phyloP scores from a whole-genome alignment of 2,888 invertebrate genomes.

The Leucophenga montana region DNA sequence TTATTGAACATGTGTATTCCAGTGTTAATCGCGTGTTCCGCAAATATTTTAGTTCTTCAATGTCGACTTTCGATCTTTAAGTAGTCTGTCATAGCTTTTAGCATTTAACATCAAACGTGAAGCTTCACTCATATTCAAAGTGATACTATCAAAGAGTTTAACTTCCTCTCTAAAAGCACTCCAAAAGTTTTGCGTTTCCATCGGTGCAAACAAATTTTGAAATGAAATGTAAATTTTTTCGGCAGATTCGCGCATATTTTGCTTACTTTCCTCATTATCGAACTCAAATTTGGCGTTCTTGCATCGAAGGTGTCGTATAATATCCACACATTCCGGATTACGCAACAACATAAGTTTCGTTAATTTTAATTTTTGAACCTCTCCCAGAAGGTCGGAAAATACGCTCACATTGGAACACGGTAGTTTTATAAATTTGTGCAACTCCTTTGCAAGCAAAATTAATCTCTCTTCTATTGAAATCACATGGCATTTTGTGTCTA shows the following conservation, averaged over 20 bases:
- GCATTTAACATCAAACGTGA: constrained; percentile 43
- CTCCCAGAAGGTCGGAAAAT: constrained; percentile 81
- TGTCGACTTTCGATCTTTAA: too few species aligned
- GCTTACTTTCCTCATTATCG: constrained; percentile 82
- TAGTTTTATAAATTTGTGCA: constrained; percentile 70
- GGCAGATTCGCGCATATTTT: constrained; percentile 81
- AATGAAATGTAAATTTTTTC: constrained; percentile 74
- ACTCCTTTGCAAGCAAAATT: constrained; percentile 64
- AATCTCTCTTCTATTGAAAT: constrained; percentile 68
- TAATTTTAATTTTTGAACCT: constrained; percentile 73
- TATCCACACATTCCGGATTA: constrained; percentile 85
- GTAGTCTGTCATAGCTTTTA: too few species aligned
- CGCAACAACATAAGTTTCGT: constrained; percentile 86
- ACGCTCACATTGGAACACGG: constrained; percentile 80
- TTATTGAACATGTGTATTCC: too few species aligned
- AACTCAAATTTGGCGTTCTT: constrained; percentile 86
- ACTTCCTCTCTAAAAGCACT: constrained; percentile 82
- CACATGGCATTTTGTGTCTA: constrained; percentile 67
- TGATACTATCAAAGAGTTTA: constrained; percentile 79
- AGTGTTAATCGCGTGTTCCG: too few species aligned
- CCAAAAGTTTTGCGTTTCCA: constrained; percentile 79
- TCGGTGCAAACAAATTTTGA: constrained; percentile 76
- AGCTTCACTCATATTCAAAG: constrained; percentile 75
- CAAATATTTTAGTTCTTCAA: too few species aligned
- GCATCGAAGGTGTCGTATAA: constrained; percentile 83